Evolutionary conservation across 2,113 vertebrate genomes (phyloP), one percentile per base, ranked within the genome.

Genomic region (Suncus etruscus): DNA sequence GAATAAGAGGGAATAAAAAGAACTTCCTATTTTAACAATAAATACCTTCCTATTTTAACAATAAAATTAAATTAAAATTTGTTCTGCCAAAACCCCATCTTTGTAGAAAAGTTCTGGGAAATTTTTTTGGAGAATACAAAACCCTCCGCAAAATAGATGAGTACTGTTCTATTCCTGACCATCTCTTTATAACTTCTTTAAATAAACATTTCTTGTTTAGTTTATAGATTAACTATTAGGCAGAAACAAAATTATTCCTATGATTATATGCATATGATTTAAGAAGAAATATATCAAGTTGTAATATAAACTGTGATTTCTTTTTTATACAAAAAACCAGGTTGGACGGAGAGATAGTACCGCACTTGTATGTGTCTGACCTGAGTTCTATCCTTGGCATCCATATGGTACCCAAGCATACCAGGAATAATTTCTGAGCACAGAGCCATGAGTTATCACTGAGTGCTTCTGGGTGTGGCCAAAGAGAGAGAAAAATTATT

Each of bases 281-380:
- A 9, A 80, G 32, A 31, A n/a, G 27, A 79, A 58, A 83, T 50
- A 12, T 54, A 16, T 54, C 11, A 54, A 54, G 54, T 54, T 54
- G 18, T 54, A 83, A 63, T 32, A 24, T 27, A 69, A 20, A 58
- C 15, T 1, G 32, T 31, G 24, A 81, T 45, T 39, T 5, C 8
- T 81, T 84, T 77, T 83, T 83, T 90, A 78, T 31, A 39, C 79
- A 4, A 87, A 87, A 70, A 11, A 29, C 31, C 54, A 54, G 54
- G 12, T 54, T 4, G 54, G 54, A 4, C 54, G 14, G 54, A 54
- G 54, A 54, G 12, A 54, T 54, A 54, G 54, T 54, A 54, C 54
- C 10, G 11, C 11, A 54, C 54, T 54, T 54, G 11, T 16, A 54
- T 54, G 54, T 15, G 54, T 12, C 54, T 54, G 54, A 54, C 54